These are phyloP conservation scores for Mimas tiliae DNA, from an alignment of 2,888 invertebrate genomes.

Conservation along the genomic window DNA sequence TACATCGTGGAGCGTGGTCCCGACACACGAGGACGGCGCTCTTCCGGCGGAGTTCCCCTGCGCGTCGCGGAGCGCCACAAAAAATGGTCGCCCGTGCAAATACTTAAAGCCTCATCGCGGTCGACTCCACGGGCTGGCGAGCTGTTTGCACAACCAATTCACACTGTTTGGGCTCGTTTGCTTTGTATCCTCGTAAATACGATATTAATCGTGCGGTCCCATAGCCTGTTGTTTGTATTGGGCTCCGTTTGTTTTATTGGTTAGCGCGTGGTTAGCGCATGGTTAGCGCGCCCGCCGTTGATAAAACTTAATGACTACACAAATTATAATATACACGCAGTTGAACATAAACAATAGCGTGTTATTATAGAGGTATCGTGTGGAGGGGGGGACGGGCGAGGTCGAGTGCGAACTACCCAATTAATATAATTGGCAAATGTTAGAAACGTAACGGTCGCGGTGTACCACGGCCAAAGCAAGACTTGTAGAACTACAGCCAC, in stretches of 20 bases:
- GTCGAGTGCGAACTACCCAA: neutral
- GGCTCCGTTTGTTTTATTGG: slow-evolving; percentile 30
- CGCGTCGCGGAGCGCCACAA: slow-evolving; percentile 12
- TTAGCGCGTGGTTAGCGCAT: slow-evolving; percentile 22
- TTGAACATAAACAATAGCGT: slow-evolving; percentile 4
- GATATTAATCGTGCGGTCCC: slow-evolving; percentile 16
- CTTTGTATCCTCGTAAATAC: slow-evolving; percentile 57
- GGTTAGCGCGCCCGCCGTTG: slow-evolving; percentile 3
- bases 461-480: too few species aligned
- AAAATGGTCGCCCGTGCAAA: slow-evolving; percentile 14
- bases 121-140: neutral
- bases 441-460: neutral
- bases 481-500: too few species aligned
- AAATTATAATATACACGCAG: slow-evolving; percentile 12
- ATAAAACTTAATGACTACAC: slow-evolving; percentile 4
- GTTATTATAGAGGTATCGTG: neutral
- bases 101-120: neutral
- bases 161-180: slow-evolving; percentile 55
- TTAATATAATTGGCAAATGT: slow-evolving; percentile 9
- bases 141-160: slow-evolving; percentile 58
- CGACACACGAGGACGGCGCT: neutral
- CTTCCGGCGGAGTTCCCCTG: slow-evolving; percentile 17
- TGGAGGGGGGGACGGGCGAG: slow-evolving; percentile 3
- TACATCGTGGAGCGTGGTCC: neutral
- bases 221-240: slow-evolving; percentile 33